Conservation (phyloP, 1,140 invertebrate species). For the Papilio glaucus region DNA sequence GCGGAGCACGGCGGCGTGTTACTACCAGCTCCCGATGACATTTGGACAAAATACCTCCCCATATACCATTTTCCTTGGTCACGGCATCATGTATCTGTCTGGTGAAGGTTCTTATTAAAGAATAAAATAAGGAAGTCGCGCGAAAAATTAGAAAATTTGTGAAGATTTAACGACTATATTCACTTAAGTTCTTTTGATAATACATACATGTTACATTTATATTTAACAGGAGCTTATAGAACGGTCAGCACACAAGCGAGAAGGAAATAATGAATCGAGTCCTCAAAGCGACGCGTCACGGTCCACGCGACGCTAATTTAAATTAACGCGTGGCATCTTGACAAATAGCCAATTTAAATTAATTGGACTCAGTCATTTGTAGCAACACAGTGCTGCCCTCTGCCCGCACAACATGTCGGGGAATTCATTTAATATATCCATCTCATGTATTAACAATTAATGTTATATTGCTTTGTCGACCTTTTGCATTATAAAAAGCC, state of each 20-base stretch:
- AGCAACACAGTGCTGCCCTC: neutral
- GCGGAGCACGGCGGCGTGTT: neutral
- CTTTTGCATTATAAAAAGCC: too few species aligned
- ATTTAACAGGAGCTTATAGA: neutral
- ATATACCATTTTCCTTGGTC: too few species aligned
- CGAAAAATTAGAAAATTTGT: too few species aligned
- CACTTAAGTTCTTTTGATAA: too few species aligned
- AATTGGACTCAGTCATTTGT: constrained; percentile 2
- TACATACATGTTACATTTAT: neutral
- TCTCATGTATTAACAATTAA: too few species aligned
- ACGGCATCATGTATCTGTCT: too few species aligned
- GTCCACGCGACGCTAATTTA: neutral
- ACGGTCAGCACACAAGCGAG: neutral
- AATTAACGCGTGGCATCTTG: neutral
- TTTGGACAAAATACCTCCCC: neutral
- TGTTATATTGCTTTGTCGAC: too few species aligned
- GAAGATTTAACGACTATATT: too few species aligned
- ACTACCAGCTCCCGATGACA: neutral
- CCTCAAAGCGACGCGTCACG: neutral
- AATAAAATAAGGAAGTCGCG: too few species aligned
- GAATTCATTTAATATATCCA: too few species aligned
- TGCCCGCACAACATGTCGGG: too few species aligned
- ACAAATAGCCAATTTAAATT: neutral
- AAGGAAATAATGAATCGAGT: neutral
- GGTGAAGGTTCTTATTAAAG: neutral